Evolutionary conservation across 2,888 invertebrate genomes (phyloP).

Genomic region (Linnaemya tessellans): DNA sequence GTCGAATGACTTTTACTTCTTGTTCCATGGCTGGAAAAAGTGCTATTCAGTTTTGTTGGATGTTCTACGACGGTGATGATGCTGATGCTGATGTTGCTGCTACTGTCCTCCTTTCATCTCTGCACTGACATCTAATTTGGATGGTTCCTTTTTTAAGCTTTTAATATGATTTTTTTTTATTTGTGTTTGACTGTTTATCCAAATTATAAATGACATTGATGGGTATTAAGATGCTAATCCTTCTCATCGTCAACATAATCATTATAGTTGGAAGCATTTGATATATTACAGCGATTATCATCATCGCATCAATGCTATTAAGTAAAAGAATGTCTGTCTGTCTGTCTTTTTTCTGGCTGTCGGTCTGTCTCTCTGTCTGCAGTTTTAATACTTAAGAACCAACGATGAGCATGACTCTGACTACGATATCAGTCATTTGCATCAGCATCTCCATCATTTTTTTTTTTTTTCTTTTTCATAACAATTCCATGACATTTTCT

Average conservation of each 20-base stretch:
- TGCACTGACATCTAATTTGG: conserved; percentile 20
- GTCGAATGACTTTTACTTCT: neutral
- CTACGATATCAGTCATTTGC: conserved; percentile 43
- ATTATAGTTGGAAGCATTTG: conserved; percentile 19
- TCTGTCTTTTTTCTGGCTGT: neutral
- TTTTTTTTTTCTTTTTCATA: no score
- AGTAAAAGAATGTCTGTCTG: neutral
- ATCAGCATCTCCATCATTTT: conserved; percentile 36
- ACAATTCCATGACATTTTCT: conserved; percentile 27
- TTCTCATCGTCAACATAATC: conserved; percentile 43
- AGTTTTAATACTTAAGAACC: conserved; percentile 10
- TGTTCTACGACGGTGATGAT: no score
- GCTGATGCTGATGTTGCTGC: neutral
- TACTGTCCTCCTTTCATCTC: neutral
- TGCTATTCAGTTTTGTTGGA: neutral
- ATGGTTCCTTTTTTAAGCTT: conserved; percentile 18
- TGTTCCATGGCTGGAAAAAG: neutral
- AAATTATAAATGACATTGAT: conserved; percentile 59
- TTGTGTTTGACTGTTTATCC: conserved; percentile 54
- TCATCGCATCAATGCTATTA: conserved; percentile 13
- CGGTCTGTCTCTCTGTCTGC: neutral
- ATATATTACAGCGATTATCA: conserved; percentile 29
- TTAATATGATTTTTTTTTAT: conserved; percentile 34
- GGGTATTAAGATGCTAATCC: conserved; percentile 60
- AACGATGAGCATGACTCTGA: conserved; percentile 29